Conservation (phyloP, 1,140 invertebrate genomes). For the Melanaphis sacchari region DNA sequence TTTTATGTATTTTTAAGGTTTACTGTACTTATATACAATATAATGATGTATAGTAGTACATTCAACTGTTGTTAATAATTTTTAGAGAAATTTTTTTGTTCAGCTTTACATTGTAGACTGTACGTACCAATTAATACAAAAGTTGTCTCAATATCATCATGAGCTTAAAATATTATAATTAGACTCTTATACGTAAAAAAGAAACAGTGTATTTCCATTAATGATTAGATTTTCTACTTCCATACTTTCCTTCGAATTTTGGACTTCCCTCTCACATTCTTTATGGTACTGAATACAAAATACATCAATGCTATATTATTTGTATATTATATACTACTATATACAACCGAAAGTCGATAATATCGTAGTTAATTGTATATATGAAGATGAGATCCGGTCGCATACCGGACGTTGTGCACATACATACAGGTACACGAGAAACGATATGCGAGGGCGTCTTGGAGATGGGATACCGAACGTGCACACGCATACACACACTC, state of each 20-base stretch:
- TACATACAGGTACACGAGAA: background rate
- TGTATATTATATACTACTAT: background rate
- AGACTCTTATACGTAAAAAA: background rate
- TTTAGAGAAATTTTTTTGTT: too few relatives aligned
- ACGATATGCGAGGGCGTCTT: conserved; percentile 5
- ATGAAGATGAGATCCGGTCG: background rate
- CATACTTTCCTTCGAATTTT: background rate
- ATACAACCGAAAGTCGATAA: background rate
- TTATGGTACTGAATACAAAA: background rate
- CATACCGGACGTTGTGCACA: background rate
- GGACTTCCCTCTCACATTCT: background rate
- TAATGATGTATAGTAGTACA: too few relatives aligned
- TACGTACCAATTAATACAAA: background rate
- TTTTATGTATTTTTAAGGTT: too few relatives aligned
- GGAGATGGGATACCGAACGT: background rate
- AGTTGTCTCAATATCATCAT: background rate
- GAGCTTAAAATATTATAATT: background rate
- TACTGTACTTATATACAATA: too few relatives aligned
- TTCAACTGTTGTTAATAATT: too few relatives aligned
- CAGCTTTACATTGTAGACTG: too few relatives aligned
- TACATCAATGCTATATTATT: background rate
- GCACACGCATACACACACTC: background rate
- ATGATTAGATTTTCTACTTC: background rate
- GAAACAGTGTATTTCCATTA: background rate
- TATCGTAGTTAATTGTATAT: background rate